phyloP scores from a whole-genome alignment of 2,797 vertebrate species.

The Rhodeus uyekii region DNA sequence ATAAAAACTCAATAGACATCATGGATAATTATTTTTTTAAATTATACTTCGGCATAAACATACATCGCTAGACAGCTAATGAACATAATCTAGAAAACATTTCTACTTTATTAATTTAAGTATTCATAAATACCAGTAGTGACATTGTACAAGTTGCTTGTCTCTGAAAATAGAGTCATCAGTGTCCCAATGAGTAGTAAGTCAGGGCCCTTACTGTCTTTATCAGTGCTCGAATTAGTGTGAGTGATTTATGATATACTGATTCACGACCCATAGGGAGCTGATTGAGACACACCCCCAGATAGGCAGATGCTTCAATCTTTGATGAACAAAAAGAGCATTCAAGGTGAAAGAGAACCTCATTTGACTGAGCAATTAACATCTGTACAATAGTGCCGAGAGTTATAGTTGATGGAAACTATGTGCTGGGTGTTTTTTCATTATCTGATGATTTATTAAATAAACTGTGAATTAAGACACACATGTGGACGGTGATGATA shows the following conservation, averaged over 20 bases:
- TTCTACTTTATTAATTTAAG: no score
- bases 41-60: background rate
- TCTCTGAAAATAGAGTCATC: background rate
- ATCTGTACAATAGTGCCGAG: conserved; percentile 15
- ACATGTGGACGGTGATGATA: background rate
- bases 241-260: background rate
- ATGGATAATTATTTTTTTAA: background rate
- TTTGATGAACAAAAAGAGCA: background rate
- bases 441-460: background rate
- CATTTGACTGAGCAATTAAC: conserved; percentile 30
- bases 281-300: background rate
- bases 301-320: background rate
- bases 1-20: no score
- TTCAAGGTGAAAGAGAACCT: conserved; percentile 13
- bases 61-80: background rate
- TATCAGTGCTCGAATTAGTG: background rate
- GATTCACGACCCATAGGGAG: background rate
- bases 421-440: conserved; percentile 1
- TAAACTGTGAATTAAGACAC: conserved; percentile 10
- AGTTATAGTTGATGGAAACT: conserved; percentile 13
- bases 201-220: no score
- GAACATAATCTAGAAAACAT: background rate
- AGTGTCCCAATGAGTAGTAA: background rate
- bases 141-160: background rate
- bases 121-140: background rate